These are phyloP conservation scores for Melinaea marsaeus DNA, from an alignment of 2,888 invertebrate species.

Conservation along the genomic window DNA sequence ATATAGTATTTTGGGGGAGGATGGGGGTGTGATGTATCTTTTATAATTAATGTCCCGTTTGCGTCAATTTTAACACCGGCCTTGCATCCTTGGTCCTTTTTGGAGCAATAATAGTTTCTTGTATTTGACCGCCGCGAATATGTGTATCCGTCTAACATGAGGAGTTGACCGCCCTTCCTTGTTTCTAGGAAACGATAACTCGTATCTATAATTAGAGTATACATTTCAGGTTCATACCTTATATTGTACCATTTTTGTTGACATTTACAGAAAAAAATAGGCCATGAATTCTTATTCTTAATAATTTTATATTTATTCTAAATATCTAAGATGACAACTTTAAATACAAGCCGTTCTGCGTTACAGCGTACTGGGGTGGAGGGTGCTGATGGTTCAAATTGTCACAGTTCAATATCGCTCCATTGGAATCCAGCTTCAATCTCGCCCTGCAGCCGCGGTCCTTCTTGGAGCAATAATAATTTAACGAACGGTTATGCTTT, in stretches of 20 bases:
- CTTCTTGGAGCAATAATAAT: conserved; percentile 44
- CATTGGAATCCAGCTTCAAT: conserved; percentile 32
- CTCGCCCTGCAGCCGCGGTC: conserved; percentile 37
- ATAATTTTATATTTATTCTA: conserved; percentile 3
- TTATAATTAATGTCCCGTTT: conserved; percentile 28
- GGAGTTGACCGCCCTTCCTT: conserved; percentile 30
- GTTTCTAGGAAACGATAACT: conserved; percentile 39
- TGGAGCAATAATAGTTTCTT: conserved; percentile 41
- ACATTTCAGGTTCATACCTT: too few relatives aligned
- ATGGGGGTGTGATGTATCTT: conserved; percentile 31
- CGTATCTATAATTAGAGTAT: conserved; percentile 12
- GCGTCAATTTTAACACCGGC: conserved; percentile 35
- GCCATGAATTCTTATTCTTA: not conserved
- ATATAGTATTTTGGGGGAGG: conserved; percentile 33
- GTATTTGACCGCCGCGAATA: conserved; percentile 36
- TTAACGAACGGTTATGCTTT: conserved; percentile 26
- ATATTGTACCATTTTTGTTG: too few relatives aligned
- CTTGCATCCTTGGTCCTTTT: conserved; percentile 40
- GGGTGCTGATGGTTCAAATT: conserved; percentile 29
- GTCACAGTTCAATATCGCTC: conserved; percentile 25
- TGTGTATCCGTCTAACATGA: conserved; percentile 40
- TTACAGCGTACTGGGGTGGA: conserved; percentile 33
- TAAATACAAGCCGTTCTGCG: conserved; percentile 11
- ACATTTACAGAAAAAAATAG: too few relatives aligned
- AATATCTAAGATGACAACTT: conserved; percentile 32